Evolutionary conservation across 2,888 invertebrate genomes (phyloP).

Genomic region (Melanargia galathea): DNA sequence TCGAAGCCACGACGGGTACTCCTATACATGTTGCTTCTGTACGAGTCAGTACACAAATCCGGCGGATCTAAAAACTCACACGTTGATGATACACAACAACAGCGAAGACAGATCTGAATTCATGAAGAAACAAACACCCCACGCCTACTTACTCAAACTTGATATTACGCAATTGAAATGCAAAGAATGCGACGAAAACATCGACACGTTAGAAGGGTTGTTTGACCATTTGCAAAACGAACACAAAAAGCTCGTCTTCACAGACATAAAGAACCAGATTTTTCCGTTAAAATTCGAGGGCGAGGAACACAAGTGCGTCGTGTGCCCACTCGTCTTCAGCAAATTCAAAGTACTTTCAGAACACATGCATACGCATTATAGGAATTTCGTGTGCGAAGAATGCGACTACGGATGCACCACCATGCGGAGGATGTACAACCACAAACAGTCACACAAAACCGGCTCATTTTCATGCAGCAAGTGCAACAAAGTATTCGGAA

Average conservation of each 20-base stretch:
- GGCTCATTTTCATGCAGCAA: conserved; percentile 42
- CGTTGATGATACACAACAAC: conserved; percentile 33
- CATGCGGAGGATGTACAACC: conserved; percentile 35
- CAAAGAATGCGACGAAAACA: conserved; percentile 50
- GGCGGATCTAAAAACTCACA: conserved; percentile 45
- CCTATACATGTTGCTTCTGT: conserved; percentile 45
- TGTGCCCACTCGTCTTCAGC: conserved; percentile 47
- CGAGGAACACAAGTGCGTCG: conserved; percentile 49
- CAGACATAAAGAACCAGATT: conserved; percentile 64
- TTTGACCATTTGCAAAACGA: conserved; percentile 57
- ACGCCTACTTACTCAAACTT: conserved; percentile 50
- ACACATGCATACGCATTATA: conserved; percentile 59
- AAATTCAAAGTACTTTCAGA: conserved; percentile 47
- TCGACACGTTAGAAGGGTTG: conserved; percentile 52
- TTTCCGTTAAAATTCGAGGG: conserved; percentile 50
- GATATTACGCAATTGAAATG: conserved; percentile 61
- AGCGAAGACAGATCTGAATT: conserved; percentile 1
- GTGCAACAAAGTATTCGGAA: conserved; percentile 55
- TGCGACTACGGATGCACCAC: conserved; percentile 49
- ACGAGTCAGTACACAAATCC: conserved; percentile 41
- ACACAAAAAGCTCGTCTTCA: conserved; percentile 56
- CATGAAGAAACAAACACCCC: conserved; percentile 31
- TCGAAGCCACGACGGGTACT: conserved; percentile 41
- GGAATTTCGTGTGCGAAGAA: conserved; percentile 55
- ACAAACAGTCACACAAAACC: conserved; percentile 41